Evolutionary conservation across 1,140 invertebrate species (phyloP).

Genomic region (Brachionus rubens): DNA sequence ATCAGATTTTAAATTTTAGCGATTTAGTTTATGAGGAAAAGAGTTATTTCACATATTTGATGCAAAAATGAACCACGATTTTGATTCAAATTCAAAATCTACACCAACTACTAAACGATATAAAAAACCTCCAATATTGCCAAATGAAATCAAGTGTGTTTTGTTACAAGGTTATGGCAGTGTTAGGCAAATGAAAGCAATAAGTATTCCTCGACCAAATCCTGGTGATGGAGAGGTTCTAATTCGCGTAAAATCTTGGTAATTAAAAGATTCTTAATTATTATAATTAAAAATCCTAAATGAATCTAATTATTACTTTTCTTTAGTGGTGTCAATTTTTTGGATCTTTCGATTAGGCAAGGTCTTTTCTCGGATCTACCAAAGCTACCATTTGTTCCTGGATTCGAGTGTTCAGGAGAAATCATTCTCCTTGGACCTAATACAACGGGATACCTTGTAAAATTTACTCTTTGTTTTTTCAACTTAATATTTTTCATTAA

Average conservation of each 20-base stretch:
- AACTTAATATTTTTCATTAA: not conserved
- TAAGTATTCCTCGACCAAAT: conserved; percentile 73
- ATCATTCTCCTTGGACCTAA: conserved; percentile 76
- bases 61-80: too few species aligned
- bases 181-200: conserved; percentile 75
- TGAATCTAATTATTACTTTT: conserved; percentile 36
- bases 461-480: not conserved
- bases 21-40: too few species aligned
- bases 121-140: not conserved
- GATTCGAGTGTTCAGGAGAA: conserved; percentile 80
- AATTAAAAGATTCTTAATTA: not conserved
- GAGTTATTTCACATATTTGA: too few species aligned
- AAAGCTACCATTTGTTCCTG: conserved; percentile 79
- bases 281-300: not conserved
- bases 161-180: conserved; percentile 78
- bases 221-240: conserved; percentile 74
- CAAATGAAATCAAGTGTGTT: conserved; percentile 64
- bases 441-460: conserved; percentile 73
- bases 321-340: conserved; percentile 62
- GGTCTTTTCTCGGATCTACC: conserved; percentile 77
- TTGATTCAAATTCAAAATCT: too few species aligned
- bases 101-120: too few species aligned
- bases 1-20: too few species aligned
- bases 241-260: conserved; percentile 77
- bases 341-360: conserved; percentile 77